Evolutionary conservation across 2,888 invertebrate species (phyloP), one percentile per base, ranked within the genome.

Genomic region (Drosophila vallismaia): DNA sequence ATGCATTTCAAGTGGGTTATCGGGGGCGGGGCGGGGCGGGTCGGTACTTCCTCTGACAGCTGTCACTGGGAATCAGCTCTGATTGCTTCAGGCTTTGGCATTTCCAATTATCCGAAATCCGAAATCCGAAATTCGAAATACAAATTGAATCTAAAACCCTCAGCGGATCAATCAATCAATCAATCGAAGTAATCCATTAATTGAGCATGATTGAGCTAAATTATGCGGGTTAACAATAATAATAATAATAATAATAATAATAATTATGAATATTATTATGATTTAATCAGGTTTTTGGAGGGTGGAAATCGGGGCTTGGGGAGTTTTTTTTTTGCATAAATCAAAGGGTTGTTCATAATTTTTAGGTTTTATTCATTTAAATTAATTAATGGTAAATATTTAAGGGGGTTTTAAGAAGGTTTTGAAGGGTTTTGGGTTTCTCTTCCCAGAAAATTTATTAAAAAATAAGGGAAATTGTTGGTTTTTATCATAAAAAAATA

Each of bases 1-100:
- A 60, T 62, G 42, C 48, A 49, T 62, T 6, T 62, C 33, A 33
- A 62, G 62, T 28, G 60, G 49, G 31, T 28, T 24, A 45, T 33
- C 26, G 19, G 19, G 19, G 19, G 19, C 19, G 19, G 40, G 40
- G 4, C 3, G 14, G 40, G 40, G n/a, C n/a, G n/a, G n/a, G n/a
- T n/a, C n/a, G n/a, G n/a, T n/a, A n/a, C 12, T 24, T 59, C 56
- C 58, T 69, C 56, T 69, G 84, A 77, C 84, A 80, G 86, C 82
- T 82, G 86, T 86, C 82, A 84, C 60, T 24, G 53, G 14, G 40
- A 54, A 52, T 60, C 75, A 53, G 52, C 68, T 58, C 49, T 71
- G 79, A 81, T 69, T 76, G 67, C 53, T 51, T 57, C 14, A n/a
- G 40, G 36, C 44, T 42, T 6, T 12, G 29, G 36, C n/a, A 48